phyloP scores from a whole-genome alignment of 37 sponge, comb jelly and placozoan species.

The Spongilla lacustris region DNA sequence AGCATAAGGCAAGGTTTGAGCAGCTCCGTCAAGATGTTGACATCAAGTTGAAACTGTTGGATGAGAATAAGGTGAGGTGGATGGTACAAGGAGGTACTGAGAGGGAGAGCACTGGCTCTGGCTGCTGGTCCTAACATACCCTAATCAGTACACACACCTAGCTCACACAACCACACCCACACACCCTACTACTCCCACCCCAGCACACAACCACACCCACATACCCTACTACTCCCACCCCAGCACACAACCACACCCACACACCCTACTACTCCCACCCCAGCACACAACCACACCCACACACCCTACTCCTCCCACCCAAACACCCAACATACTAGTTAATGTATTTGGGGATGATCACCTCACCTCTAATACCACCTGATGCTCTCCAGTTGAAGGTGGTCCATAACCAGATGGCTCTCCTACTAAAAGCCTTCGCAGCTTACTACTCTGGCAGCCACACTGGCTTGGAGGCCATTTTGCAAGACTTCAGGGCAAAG shows the following conservation, averaged over 20 bases:
- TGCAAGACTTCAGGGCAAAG: constrained; percentile 68
- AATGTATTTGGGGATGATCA: too few species aligned
- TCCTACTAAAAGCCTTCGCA: constrained; percentile 75
- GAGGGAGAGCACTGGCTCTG: background rate
- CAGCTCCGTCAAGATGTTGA: constrained; percentile 78
- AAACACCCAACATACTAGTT: background rate
- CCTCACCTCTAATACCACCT: too few species aligned
- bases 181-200: too few species aligned
- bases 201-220: too few species aligned
- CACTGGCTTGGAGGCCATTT: constrained; percentile 47
- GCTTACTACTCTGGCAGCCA: constrained; percentile 84
- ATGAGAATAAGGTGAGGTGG: constrained; percentile 85
- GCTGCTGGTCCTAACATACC: too few species aligned
- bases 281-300: background rate
- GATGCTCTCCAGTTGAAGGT: constrained; percentile 74
- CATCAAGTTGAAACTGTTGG: constrained; percentile 90
- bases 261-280: background rate
- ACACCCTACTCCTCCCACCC: background rate
- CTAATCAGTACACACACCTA: too few species aligned
- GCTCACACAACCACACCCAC: too few species aligned
- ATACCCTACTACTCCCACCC: background rate
- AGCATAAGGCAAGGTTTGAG: constrained; percentile 78
- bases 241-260: background rate
- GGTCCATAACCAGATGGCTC: constrained; percentile 74
- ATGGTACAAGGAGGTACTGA: background rate